Percentiles rank a stretch among this genome's conserved stretches.
Conservation (phyloP, 2,888 invertebrate genomes). For the Cheilosia scutellata region DNA sequence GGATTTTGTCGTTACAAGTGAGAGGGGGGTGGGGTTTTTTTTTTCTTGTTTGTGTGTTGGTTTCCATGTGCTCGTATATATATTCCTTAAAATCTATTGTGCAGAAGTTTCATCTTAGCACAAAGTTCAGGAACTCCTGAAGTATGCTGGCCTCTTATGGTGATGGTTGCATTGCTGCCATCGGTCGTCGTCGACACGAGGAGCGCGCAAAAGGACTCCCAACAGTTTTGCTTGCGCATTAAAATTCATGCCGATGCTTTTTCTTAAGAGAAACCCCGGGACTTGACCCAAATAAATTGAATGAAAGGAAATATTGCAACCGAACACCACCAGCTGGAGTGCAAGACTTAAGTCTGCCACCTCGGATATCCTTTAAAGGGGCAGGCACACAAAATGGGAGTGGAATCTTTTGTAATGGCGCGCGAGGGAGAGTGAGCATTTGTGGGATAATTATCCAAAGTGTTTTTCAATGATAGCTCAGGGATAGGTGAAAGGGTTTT, state of each 20-base stretch:
- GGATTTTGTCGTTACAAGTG: constrained; percentile 4
- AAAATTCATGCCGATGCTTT: constrained; percentile 58
- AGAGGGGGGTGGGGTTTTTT: background rate
- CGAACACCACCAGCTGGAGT: constrained; percentile 42
- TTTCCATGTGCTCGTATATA: background rate
- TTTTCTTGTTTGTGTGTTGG: background rate
- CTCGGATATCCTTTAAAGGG: constrained; percentile 65
- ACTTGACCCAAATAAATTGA: constrained; percentile 70
- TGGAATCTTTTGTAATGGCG: constrained; percentile 27
- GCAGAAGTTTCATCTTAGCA: constrained; percentile 54
- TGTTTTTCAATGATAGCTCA: constrained; percentile 65
- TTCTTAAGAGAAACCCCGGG: constrained; percentile 67
- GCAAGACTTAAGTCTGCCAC: constrained; percentile 54
- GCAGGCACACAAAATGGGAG: constrained; percentile 10
- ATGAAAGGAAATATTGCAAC: constrained; percentile 62
- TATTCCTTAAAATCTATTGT: constrained; percentile 48
- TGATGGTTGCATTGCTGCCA: background rate
- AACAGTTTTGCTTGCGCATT: constrained; percentile 50
- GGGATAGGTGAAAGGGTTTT: constrained; percentile 26
- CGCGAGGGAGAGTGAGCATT: constrained; percentile 33
- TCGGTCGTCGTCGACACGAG: background rate
- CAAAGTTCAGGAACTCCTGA: constrained; percentile 69
- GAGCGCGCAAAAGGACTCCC: background rate
- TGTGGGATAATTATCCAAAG: constrained; percentile 65
- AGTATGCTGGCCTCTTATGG: constrained; percentile 40